Percentiles rank a stretch among this genome's conserved stretches.
These are phyloP conservation scores for Hyperopisus bebe DNA, from an alignment of 2,113 vertebrate genomes.

Conservation along the genomic window DNA sequence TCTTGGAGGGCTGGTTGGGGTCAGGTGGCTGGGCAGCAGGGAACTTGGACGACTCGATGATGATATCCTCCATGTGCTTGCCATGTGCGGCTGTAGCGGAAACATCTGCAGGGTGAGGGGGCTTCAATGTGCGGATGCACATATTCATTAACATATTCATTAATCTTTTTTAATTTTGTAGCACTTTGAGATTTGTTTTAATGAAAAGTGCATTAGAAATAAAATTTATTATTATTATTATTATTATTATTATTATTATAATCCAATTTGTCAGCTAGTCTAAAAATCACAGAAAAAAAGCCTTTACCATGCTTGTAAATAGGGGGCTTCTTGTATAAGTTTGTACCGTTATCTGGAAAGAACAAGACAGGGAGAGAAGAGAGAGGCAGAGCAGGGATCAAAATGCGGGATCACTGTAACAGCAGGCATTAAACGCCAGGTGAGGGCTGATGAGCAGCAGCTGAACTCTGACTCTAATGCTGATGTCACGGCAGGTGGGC, in stretches of 20 bases:
- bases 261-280: not conserved
- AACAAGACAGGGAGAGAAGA: not conserved
- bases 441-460: not conserved
- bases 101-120: constrained; percentile 43
- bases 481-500: not conserved
- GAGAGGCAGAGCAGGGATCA: not conserved
- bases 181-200: too few relatives aligned
- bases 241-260: too few relatives aligned
- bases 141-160: not conserved
- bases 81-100: constrained; percentile 54
- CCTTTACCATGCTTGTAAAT: constrained; percentile 79
- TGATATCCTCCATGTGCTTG: constrained; percentile 80
- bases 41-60: constrained; percentile 92
- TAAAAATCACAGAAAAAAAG: not conserved
- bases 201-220: too few relatives aligned
- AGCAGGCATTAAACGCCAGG: not conserved
- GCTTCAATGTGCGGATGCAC: too few relatives aligned
- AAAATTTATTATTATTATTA: too few relatives aligned
- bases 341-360: constrained; percentile 57
- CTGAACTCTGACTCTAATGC: not conserved
- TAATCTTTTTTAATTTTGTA: too few relatives aligned
- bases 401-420: not conserved
- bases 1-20: constrained; percentile 84
- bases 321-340: constrained; percentile 90
- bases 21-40: constrained; percentile 85